Evolutionary conservation across 1,140 invertebrate species (phyloP), one percentile per base, ranked within the genome.

Genomic region (Riptortus pedestris): DNA sequence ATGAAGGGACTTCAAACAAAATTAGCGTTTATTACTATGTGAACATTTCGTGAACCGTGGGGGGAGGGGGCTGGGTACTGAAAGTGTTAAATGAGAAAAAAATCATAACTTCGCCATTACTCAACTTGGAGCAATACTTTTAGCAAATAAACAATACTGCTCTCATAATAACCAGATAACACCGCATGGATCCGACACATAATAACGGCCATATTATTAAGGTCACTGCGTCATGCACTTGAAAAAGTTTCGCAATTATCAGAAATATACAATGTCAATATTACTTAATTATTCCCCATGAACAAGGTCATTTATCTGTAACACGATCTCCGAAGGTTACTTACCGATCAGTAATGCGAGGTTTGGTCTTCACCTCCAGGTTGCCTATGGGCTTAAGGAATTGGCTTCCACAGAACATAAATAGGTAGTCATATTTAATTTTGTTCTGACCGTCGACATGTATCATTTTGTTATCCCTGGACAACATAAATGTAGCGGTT

Each of bases 401-500:
- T 67, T 84, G 80, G 27, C 79, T 70, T 0, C 82, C 83, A 65
- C 79, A 79, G 2, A 80, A 78, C 27, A 86, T 66, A 5, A 85
- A 73, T 11, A 86, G 70, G 66, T 81, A 78, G 69, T 85, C 83
- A 66, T 85, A 85, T 22, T 72, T 73, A 38, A 85, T 71, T 2
- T 75, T 71, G 2, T 75, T 75, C 26, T 76, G 75, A 9, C 76
- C 73, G 70, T 78, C 77, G 1, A 85, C 71, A 3, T 75, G 70
- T 1, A 85, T 75, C 47, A 76, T 76, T 69, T 83, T 83, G 22
- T 80, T 75, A 65, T 77, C 74, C 61, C 81, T 83, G 65, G 64
- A 67, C 48, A 48, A 60, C 24, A 48, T 22, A 12, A 9, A n/a
- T 33, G 7, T 4, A 11, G 14, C 27, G 16, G 16, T 5, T 5